phyloP scores from a whole-genome alignment of 2,113 vertebrate species.

The Pygoscelis adeliae region DNA sequence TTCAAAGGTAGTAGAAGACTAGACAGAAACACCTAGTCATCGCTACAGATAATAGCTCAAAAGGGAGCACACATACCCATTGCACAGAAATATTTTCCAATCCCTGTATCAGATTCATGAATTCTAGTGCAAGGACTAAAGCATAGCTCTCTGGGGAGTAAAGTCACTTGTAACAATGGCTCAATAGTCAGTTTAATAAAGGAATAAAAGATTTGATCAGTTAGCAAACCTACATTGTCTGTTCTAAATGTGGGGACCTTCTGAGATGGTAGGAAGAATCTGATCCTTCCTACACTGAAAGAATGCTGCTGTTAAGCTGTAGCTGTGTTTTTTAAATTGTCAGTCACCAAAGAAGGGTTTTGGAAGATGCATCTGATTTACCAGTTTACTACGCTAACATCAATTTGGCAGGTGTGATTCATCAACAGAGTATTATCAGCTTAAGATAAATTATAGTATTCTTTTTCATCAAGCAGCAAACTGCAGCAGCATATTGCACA shows the following conservation, averaged over 20 bases:
- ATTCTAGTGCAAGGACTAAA: not conserved
- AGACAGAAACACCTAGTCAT: not conserved
- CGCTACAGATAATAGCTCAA: not conserved
- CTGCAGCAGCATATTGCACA: constrained; percentile 33
- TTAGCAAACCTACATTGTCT: not conserved
- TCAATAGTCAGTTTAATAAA: not conserved
- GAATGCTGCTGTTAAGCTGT: not conserved
- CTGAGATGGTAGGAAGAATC: not conserved
- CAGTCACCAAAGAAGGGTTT: not conserved
- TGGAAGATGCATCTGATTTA: not conserved
- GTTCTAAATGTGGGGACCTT: not conserved
- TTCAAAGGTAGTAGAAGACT: not conserved
- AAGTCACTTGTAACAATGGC: not conserved
- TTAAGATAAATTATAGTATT: not conserved
- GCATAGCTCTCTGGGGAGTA: not conserved
- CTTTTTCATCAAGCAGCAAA: constrained; percentile 19
- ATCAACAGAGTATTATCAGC: not conserved
- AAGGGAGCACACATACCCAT: not conserved
- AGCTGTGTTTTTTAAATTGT: not conserved
- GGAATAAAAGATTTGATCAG: not conserved
- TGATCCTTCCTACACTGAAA: not conserved
- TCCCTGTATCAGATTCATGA: not conserved
- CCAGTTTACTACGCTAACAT: not conserved
- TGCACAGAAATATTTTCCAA: not conserved
- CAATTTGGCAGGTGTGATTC: not conserved